Evolutionary conservation across 2,888 invertebrate species (phyloP), one percentile per base, ranked within the genome.

Genomic region (Diadegma fenestrale): DNA sequence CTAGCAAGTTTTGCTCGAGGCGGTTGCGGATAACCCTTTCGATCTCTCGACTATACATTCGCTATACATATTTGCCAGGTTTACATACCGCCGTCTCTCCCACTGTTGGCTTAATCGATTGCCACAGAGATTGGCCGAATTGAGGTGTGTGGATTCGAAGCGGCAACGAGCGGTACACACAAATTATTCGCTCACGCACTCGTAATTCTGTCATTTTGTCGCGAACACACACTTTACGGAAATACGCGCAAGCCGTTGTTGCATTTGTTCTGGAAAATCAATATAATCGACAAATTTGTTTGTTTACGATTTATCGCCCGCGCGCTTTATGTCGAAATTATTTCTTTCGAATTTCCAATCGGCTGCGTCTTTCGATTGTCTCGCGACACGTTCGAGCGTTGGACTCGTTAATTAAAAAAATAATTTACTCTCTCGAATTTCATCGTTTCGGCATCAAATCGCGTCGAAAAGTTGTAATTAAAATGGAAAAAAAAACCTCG

Each of bases 71-170:
- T 64, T 64, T 33, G 51, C 33, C 14, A 51, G 48, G 33, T 76
- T 61, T 72, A 33, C 76, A 48, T 37, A 22, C 22, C 10, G 22
- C 37, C 48, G 48, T 64, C 64, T 3, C 48, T 33, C 45, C 12
- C 37, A 5, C 5, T 51, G 58, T 78, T 78, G 77, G 58, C 58
- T 68, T 54, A 78, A 78, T 68, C 77, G 77, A 78, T 78, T 58
- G 26, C 51, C 12, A 10, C 30, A 19, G 33, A 30, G 41, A 68
- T 78, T 78, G 54, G 43, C 37, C 58, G 58, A 68, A 63, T 78
- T 26, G 41, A 54, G n/a, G 48, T 43, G 54, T 43, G 54, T 22
- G 63, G 33, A 77, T 68, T 41, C 37, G 19, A 48, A 68, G 43
- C 41, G n/a, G n/a, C 33, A 78, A 43, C 68, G 68, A 41, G 30